phyloP scores from a whole-genome alignment of 1,140 invertebrate genomes.

The Oryzaephilus surinamensis region DNA sequence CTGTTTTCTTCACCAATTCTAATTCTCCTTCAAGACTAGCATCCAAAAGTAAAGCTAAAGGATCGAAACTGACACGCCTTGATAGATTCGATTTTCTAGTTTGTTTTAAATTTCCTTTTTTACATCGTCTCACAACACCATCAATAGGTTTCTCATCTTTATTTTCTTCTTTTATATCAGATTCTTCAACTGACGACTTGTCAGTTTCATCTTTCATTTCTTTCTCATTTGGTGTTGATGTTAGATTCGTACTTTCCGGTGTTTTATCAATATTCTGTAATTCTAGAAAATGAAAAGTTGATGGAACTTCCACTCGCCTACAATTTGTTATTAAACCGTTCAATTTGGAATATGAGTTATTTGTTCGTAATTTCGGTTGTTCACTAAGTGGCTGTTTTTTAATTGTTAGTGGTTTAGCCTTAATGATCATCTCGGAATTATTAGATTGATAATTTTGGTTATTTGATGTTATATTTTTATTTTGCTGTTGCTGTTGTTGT shows the following conservation, averaged over 20 bases:
- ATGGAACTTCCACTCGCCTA: slow-evolving; percentile 49
- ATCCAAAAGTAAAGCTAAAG: slow-evolving; percentile 88
- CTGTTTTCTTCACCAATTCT: slow-evolving; percentile 91
- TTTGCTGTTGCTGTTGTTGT: too few relatives aligned
- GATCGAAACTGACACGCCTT: slow-evolving; percentile 92
- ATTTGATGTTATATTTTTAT: slow-evolving; percentile 8
- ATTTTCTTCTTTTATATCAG: too few relatives aligned
- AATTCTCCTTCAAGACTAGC: slow-evolving; percentile 96
- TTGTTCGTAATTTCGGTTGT: slow-evolving; percentile 59
- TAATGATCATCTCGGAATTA: slow-evolving; percentile 59
- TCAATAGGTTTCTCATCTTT: slow-evolving; percentile 34
- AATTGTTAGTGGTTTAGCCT: slow-evolving; percentile 65
- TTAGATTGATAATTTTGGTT: slow-evolving; percentile 36
- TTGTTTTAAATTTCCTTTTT: slow-evolving; percentile 66
- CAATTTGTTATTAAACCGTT: slow-evolving; percentile 50
- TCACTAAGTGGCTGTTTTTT: slow-evolving; percentile 66
- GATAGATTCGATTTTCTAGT: slow-evolving; percentile 59
- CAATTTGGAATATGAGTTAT: slow-evolving; percentile 37
- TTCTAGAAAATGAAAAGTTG: slow-evolving; percentile 61
- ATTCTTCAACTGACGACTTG: slow-evolving; percentile 32
- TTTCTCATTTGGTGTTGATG: slow-evolving; percentile 13
- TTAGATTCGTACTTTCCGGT: too few relatives aligned
- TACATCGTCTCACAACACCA: slow-evolving; percentile 50
- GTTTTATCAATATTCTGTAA: slow-evolving; percentile 17
- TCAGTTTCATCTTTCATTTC: slow-evolving; percentile 40